Evolutionary conservation across 1,140 invertebrate genomes (phyloP).

Genomic region (Acromyrmex heyeri): DNA sequence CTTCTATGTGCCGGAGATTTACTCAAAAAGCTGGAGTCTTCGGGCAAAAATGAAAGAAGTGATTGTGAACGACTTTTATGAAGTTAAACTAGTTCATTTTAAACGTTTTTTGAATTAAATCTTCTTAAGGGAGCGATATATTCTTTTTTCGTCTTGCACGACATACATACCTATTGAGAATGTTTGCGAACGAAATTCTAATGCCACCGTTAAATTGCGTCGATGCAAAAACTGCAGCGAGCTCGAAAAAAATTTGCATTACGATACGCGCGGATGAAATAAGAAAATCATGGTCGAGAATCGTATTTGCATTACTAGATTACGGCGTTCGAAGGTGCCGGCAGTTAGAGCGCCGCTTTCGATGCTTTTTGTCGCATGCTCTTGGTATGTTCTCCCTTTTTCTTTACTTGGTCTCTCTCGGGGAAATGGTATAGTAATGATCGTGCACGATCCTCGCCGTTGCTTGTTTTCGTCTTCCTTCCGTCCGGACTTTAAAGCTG

Average conservation of each 20-base stretch:
- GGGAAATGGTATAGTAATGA: conserved; percentile 65
- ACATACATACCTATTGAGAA: neutral
- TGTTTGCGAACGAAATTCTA: conserved; percentile 4
- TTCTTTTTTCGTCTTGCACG: neutral
- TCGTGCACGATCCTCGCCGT: conserved; percentile 42
- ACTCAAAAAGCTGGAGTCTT: too few relatives aligned
- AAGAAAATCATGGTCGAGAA: conserved; percentile 65
- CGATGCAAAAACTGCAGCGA: conserved; percentile 22
- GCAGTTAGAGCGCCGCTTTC: conserved; percentile 54
- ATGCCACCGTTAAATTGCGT: neutral
- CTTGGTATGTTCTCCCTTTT: conserved; percentile 15
- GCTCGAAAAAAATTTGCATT: conserved; percentile 38
- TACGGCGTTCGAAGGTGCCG: conserved; percentile 62
- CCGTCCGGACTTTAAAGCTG: conserved; percentile 32
- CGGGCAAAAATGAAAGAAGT: too few relatives aligned
- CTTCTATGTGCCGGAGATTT: too few relatives aligned
- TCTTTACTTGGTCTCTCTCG: conserved; percentile 23
- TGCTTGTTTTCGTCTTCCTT: conserved; percentile 16
- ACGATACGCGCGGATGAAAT: conserved; percentile 37
- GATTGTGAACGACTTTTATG: too few relatives aligned
- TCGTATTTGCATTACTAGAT: conserved; percentile 71
- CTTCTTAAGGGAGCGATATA: too few relatives aligned
- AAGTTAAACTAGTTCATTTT: too few relatives aligned
- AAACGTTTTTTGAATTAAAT: too few relatives aligned
- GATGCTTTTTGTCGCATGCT: conserved; percentile 53